phyloP scores from a whole-genome alignment of 1,140 invertebrate genomes.

The Acyrthosiphon pisum region DNA sequence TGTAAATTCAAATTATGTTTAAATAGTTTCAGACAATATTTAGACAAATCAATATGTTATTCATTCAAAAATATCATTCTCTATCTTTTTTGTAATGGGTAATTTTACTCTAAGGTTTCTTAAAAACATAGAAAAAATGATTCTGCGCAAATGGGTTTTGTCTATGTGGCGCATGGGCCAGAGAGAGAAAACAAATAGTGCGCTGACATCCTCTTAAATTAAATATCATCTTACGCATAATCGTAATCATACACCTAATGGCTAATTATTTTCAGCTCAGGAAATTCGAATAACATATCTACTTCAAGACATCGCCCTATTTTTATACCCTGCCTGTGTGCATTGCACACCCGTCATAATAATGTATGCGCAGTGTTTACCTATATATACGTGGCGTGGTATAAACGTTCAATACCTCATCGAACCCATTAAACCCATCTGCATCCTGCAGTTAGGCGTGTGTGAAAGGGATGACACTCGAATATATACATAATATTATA shows the following conservation, averaged over 20 bases:
- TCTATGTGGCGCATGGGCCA: no score
- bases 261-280: neutral
- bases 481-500: slow-evolving; percentile 7
- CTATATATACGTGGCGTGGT: neutral
- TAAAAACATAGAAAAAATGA: no score
- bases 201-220: neutral
- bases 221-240: neutral
- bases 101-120: no score
- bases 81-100: no score
- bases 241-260: no score
- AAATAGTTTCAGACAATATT: no score
- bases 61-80: no score
- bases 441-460: neutral
- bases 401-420: neutral
- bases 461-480: neutral
- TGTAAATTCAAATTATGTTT: no score
- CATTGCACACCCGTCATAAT: neutral
- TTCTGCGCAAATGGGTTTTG: no score
- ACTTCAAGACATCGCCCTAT: neutral
- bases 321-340: neutral
- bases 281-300: neutral
- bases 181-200: no score
- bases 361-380: neutral
- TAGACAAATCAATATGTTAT: no score
- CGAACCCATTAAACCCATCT: neutral